Percentiles rank a stretch among this genome's conserved stretches.
These are phyloP conservation scores for Amblyopsis hoosieri DNA, from an alignment of 2,797 vertebrate genomes.

Conservation along the genomic window DNA sequence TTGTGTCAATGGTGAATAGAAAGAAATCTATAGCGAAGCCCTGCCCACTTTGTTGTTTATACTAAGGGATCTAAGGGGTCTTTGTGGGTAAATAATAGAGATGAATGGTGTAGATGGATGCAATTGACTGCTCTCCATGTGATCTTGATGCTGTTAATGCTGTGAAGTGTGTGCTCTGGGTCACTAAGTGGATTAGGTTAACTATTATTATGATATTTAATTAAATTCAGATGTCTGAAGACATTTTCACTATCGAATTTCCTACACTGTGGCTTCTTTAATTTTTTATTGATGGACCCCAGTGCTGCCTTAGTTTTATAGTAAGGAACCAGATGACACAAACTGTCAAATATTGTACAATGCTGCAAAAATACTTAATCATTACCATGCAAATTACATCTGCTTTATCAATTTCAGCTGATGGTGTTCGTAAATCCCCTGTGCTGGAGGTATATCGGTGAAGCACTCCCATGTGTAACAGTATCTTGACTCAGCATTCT, in stretches of 20 bases:
- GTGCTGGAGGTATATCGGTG: constrained; percentile 33
- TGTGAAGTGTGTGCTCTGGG: constrained; percentile 39
- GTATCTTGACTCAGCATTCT: constrained; percentile 68
- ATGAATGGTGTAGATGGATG: too few relatives aligned
- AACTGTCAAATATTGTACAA: constrained; percentile 23
- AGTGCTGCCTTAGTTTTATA: too few relatives aligned
- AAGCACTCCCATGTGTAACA: constrained; percentile 50
- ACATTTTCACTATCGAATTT: constrained; percentile 1
- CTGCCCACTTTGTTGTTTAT: too few relatives aligned
- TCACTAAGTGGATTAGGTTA: constrained; percentile 34
- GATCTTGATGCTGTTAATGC: constrained; percentile 28
- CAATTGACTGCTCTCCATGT: too few relatives aligned
- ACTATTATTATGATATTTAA: constrained; percentile 2
- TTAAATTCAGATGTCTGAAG: neutral
- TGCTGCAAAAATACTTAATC: constrained; percentile 36
- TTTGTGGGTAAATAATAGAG: too few relatives aligned
- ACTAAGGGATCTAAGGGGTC: too few relatives aligned
- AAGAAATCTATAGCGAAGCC: too few relatives aligned
- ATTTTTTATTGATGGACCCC: neutral
- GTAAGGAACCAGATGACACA: neutral
- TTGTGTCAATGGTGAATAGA: too few relatives aligned
- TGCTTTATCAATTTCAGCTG: constrained; percentile 20
- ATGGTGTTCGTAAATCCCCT: constrained; percentile 41
- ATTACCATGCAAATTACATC: constrained; percentile 37
- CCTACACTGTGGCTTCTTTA: neutral